These are phyloP conservation scores for Callosobruchus maculatus DNA, from an alignment of 2,888 invertebrate genomes.

Conservation along the genomic window DNA sequence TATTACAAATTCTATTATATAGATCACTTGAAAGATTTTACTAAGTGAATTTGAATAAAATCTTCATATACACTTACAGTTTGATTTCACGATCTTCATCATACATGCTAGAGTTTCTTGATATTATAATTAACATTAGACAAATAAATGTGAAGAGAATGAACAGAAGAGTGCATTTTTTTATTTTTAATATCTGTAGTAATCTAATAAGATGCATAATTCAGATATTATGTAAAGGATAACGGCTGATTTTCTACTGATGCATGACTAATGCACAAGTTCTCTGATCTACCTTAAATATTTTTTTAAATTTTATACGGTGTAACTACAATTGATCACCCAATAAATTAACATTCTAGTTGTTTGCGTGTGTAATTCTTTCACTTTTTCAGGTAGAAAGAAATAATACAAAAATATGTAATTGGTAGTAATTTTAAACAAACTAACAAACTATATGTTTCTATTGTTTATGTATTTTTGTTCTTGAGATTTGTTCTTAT, in stretches of 20 bases:
- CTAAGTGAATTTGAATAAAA: not conserved
- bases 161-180: not conserved
- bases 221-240: not conserved
- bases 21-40: too few relatives aligned
- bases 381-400: not conserved
- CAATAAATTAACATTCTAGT: too few relatives aligned
- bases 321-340: too few relatives aligned
- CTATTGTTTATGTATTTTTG: too few relatives aligned
- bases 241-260: not conserved
- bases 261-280: not conserved
- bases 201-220: not conserved
- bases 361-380: not conserved
- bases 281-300: not conserved
- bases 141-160: not conserved
- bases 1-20: too few relatives aligned
- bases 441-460: not conserved
- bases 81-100: conserved; percentile 18
- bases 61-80: conserved; percentile 17
- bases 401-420: not conserved
- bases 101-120: conserved; percentile 10
- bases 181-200: not conserved
- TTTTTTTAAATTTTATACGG: not conserved
- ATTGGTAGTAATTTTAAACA: not conserved
- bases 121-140: conserved; percentile 12
- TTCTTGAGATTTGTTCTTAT: too few relatives aligned